Evolutionary conservation across 2,797 vertebrate species (phyloP).

Genomic region (Luscinia megarhynchos): DNA sequence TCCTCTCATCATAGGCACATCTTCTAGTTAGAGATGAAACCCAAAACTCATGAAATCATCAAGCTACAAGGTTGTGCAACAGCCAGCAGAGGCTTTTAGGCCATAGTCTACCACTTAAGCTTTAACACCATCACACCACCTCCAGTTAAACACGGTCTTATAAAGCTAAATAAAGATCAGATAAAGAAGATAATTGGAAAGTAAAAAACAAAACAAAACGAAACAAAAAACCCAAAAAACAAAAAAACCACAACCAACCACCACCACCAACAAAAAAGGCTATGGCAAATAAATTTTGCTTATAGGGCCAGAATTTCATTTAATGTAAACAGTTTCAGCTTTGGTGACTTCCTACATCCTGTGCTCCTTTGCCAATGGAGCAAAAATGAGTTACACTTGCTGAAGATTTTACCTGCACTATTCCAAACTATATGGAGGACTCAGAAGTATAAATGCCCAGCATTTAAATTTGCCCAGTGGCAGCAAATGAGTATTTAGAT

Average conservation of each 20-base stretch:
- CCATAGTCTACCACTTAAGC: not conserved
- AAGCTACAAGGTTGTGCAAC: not conserved
- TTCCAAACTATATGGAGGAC: not conserved
- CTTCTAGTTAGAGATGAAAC: not conserved
- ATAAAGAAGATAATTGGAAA: not conserved
- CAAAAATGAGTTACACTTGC: not conserved
- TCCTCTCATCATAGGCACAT: not conserved
- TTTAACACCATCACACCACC: not conserved
- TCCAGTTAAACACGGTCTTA: not conserved
- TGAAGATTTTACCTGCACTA: not conserved
- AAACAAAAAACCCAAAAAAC: too few species aligned
- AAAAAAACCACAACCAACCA: too few species aligned
- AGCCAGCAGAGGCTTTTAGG: not conserved
- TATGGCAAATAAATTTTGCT: not conserved
- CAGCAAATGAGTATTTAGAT: constrained; percentile 25
- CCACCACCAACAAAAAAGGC: too few species aligned
- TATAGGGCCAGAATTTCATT: not conserved
- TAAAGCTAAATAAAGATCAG: not conserved
- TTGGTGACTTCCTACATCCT: not conserved
- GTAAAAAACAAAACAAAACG: not conserved
- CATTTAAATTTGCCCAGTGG: not conserved
- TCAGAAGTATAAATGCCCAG: not conserved
- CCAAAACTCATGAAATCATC: not conserved
- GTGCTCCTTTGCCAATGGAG: not conserved
- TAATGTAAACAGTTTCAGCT: not conserved